Conservation (phyloP, 2,797 vertebrate genomes). For the Brotula barbata region DNA sequence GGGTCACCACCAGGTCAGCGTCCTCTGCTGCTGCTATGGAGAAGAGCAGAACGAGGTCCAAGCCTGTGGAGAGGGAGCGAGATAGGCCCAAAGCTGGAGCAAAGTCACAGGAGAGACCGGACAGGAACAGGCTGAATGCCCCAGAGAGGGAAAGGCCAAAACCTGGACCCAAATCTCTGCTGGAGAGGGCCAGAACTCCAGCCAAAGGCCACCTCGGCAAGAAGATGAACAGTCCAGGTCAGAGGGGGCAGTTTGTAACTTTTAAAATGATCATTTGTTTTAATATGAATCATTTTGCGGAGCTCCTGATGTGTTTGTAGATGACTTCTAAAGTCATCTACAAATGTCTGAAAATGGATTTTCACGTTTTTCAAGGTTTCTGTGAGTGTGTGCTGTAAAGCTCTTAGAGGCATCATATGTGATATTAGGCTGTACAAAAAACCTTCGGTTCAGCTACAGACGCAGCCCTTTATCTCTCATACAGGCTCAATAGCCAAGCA, state of each 20-base stretch:
- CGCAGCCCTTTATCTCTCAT: background rate
- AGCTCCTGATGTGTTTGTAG: too few species aligned
- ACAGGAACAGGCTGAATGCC: constrained; percentile 27
- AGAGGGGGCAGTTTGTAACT: constrained; percentile 23
- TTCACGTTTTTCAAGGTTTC: too few species aligned
- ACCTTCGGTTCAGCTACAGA: too few species aligned
- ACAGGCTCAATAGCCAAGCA: constrained; percentile 83
- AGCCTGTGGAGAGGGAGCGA: constrained; percentile 62
- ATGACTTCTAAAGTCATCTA: too few species aligned
- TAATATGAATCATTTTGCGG: too few species aligned
- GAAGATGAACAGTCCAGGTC: constrained; percentile 81
- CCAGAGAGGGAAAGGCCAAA: constrained; percentile 81
- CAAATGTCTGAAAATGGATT: too few species aligned
- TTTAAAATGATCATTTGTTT: too few species aligned
- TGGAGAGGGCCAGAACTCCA: constrained; percentile 78
- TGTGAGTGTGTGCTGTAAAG: too few species aligned
- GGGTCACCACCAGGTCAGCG: constrained; percentile 66
- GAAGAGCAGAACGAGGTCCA: constrained; percentile 50
- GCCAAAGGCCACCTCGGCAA: constrained; percentile 81
- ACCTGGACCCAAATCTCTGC: constrained; percentile 62
- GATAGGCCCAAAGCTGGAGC: constrained; percentile 76
- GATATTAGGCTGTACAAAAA: too few species aligned
- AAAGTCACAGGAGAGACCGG: constrained; percentile 71
- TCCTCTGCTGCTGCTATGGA: constrained; percentile 38
- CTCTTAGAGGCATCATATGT: too few species aligned